Base-by-base conservation (phyloP, 2,888 invertebrate genomes). In the Junonia oenone region DNA sequence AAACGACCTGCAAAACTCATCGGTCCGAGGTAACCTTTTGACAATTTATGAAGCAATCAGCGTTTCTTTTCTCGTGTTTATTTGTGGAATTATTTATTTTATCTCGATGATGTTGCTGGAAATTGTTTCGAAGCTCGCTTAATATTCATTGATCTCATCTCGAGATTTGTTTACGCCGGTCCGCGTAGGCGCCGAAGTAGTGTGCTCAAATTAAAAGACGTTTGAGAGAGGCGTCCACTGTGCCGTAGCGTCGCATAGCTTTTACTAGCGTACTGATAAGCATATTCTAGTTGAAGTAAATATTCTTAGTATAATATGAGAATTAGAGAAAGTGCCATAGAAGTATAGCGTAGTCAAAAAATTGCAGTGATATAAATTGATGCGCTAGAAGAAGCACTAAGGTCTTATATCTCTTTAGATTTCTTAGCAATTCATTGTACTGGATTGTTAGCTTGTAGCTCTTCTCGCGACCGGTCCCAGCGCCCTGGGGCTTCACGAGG, bases 1-100 rank as follows among this genome's bases (percentile, higher is more conserved):
- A 68, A 71, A 75, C 68, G 70, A 69, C 67, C 67, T 68, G 71
- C 74, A 72, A 77, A 78, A 77, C 73, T 73, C 73, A 76, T 78
- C 75, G 73, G 71, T 72, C 72, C 69, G 69, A 69, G 68, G 71
- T 70, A 76, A 75, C 75, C 68, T 78, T 79, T 78, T 81, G 79
- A 79, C 83, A 85, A 87, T 85, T 86, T 87, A 85, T 84, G 84
- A 83, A 80, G 81, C 83, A 85, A 86, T 85, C 85, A 82, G 74
- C 76, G 78, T 76, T 80, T 76, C 76, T 81, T 78, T 80, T 73
- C 68, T 72, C 68, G 68, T 74, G 73, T 83, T 82, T 83, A 82
- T 85, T 81, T 75, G 71, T 71, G 74, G 73, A 72, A 80, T 83
- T 83, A 83, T 84, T 84, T 81, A 79, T 81, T 81, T 81, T 78